These are phyloP conservation scores for Agrochola lychnidis DNA, from an alignment of 2,888 invertebrate genomes.

Conservation along the genomic window DNA sequence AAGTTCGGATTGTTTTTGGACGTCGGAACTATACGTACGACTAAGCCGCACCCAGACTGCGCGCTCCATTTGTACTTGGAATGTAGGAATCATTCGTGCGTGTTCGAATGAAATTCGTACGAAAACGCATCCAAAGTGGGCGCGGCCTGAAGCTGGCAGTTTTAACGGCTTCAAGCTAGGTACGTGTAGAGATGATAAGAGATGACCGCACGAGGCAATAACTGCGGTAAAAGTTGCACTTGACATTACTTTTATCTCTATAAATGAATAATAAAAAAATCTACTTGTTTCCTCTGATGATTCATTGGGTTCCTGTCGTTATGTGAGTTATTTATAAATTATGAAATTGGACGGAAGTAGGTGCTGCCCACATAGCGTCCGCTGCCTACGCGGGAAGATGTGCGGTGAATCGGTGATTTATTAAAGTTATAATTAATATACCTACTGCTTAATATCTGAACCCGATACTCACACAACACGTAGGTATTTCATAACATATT, in stretches of 20 bases:
- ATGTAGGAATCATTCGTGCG: too few species aligned
- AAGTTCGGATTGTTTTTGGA: too few species aligned
- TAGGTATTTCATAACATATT: background rate
- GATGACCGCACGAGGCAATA: background rate
- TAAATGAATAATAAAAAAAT: background rate
- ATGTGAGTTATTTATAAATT: constrained; percentile 7
- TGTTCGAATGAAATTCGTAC: too few species aligned
- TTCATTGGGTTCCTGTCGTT: constrained; percentile 4
- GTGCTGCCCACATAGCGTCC: constrained; percentile 7
- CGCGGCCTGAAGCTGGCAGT: background rate
- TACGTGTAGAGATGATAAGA: background rate
- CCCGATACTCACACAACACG: background rate
- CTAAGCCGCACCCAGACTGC: too few species aligned
- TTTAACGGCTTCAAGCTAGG: background rate
- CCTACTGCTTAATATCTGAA: too few species aligned
- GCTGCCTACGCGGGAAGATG: background rate
- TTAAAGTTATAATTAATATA: too few species aligned
- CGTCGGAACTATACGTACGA: too few species aligned
- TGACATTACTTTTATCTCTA: background rate
- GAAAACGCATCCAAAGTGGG: too few species aligned
- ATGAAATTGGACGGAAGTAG: constrained; percentile 4
- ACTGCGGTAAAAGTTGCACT: background rate
- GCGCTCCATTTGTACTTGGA: too few species aligned
- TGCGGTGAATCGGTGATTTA: too few species aligned
- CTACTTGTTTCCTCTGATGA: background rate